Evolutionary conservation across 2,797 vertebrate species (phyloP).

Genomic region (Limnodromus scolopaceus): DNA sequence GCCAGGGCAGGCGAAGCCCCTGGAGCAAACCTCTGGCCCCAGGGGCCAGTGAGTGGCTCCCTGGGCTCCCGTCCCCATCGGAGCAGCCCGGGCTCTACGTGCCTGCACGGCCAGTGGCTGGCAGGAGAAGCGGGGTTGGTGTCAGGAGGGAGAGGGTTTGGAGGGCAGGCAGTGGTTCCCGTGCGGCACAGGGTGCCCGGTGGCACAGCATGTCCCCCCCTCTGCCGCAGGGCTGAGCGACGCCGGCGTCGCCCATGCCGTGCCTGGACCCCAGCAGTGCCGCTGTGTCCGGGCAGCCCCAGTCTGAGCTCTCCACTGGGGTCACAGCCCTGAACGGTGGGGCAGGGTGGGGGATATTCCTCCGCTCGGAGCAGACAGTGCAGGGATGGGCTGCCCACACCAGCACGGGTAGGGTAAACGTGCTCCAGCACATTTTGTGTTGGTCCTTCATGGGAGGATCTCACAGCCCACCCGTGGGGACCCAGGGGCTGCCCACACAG

Average conservation of each 20-base stretch:
- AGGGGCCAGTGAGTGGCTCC: neutral
- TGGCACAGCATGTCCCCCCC: neutral
- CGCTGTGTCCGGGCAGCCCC: neutral
- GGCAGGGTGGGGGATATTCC: neutral
- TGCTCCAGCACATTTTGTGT: neutral
- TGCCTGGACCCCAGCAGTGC: neutral
- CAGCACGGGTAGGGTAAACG: accelerated
- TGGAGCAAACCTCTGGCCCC: neutral
- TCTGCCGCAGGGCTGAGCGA: neutral
- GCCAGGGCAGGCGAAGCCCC: neutral
- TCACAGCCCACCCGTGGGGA: neutral
- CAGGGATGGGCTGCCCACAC: neutral
- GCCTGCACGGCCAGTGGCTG: neutral
- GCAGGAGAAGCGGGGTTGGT: neutral
- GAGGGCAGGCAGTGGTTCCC: accelerated
- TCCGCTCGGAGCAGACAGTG: neutral
- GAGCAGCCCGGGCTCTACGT: neutral
- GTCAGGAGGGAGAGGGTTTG: accelerated
- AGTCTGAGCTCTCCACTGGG: neutral
- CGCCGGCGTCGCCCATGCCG: accelerated
- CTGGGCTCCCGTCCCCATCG: neutral
- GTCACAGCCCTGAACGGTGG: neutral
- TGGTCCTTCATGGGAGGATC: neutral
- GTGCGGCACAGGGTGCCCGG: accelerated
- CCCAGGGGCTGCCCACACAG: neutral